Evolutionary conservation across 2,113 vertebrate species (phyloP).

Genomic region (Zapus hudsonius): DNA sequence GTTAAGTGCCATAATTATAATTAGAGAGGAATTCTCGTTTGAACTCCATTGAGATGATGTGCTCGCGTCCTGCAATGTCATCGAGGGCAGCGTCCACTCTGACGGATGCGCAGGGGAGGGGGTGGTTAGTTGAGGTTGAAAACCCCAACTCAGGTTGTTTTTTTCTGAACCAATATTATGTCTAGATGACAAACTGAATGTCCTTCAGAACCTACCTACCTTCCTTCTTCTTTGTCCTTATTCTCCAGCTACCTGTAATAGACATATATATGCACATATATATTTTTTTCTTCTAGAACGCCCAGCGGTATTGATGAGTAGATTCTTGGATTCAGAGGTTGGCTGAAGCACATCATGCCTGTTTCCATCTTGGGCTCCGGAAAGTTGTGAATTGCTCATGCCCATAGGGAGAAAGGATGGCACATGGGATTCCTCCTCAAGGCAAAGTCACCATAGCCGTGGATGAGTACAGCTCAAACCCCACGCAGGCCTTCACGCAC

Average conservation of each 20-base stretch:
- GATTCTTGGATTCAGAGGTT: constrained; percentile 82
- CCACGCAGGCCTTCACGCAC: constrained; percentile 98
- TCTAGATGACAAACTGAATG: not conserved
- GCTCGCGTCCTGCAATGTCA: not conserved
- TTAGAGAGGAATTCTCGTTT: constrained; percentile 71
- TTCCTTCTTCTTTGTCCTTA: constrained; percentile 22
- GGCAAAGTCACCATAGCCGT: constrained; percentile 97
- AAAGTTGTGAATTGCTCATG: constrained; percentile 95
- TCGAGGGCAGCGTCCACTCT: constrained; percentile 26
- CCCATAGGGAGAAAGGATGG: constrained; percentile 95
- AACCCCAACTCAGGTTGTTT: not conserved
- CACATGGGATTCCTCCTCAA: constrained; percentile 95
- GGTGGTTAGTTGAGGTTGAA: fast-evolving
- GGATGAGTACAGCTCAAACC: constrained; percentile 99
- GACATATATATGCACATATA: not conserved
- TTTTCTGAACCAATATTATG: not conserved
- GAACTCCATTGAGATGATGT: constrained; percentile 40
- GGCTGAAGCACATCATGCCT: constrained; percentile 92
- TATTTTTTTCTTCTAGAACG: constrained; percentile 80
- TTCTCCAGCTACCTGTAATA: not conserved
- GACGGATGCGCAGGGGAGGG: not conserved
- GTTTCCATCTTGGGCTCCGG: constrained; percentile 85
- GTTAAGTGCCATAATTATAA: constrained; percentile 73
- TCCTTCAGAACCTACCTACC: constrained; percentile 1
- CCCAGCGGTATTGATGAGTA: constrained; percentile 82